phyloP scores from a whole-genome alignment of 2,888 invertebrate genomes.

The Drosophila ezoana region DNA sequence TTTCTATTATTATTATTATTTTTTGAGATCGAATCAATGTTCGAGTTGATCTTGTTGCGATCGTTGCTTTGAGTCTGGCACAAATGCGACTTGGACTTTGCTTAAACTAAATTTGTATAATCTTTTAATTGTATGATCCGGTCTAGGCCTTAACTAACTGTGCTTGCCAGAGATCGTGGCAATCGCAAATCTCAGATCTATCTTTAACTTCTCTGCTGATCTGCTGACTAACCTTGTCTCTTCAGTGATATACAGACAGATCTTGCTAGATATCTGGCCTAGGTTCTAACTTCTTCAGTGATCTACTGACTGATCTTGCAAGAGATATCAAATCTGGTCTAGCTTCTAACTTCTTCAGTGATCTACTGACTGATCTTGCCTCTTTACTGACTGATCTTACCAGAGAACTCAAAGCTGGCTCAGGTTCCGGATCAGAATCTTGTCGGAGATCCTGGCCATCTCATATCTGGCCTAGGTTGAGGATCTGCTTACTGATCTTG shows the following conservation, averaged over 20 bases:
- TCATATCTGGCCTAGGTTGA: too few relatives aligned
- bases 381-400: too few relatives aligned
- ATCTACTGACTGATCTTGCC: background rate
- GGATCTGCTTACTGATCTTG: background rate
- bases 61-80: slow-evolving; percentile 1
- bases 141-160: too few relatives aligned
- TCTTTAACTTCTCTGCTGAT: background rate
- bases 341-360: background rate
- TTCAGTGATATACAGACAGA: too few relatives aligned
- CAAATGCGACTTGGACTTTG: slow-evolving; percentile 2
- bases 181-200: background rate
- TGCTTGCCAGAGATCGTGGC: background rate
- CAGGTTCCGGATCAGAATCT: background rate
- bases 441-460: too few relatives aligned
- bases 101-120: background rate
- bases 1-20: background rate
- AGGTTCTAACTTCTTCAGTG: background rate
- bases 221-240: background rate
- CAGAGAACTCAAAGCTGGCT: background rate
- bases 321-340: background rate
- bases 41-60: slow-evolving; percentile 7
- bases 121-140: too few relatives aligned
- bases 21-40: slow-evolving; percentile 3
- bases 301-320: too few relatives aligned
- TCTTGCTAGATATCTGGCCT: background rate